These are phyloP conservation scores for Mactra quadrangularis DNA, from an alignment of 1,140 invertebrate genomes.

Conservation along the genomic window DNA sequence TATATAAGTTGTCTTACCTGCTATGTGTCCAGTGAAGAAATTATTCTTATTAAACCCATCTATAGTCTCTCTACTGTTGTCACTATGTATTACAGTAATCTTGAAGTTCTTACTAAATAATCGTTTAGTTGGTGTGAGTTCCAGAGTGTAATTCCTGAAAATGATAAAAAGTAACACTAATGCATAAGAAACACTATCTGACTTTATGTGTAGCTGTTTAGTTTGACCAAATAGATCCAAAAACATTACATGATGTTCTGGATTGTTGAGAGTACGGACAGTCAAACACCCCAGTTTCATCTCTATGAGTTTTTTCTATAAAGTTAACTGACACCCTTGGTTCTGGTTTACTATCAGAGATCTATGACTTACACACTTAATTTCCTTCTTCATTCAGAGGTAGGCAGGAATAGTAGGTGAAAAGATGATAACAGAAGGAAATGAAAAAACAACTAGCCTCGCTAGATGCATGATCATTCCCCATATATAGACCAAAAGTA, in stretches of 20 bases:
- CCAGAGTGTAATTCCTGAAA: constrained; percentile 30
- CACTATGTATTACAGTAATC: constrained; percentile 26
- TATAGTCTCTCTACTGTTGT: background rate
- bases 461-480: background rate
- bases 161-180: too few relatives aligned
- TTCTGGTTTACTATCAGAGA: background rate
- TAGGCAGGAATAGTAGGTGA: background rate
- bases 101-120: constrained; percentile 17
- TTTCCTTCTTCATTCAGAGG: background rate
- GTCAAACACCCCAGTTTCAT: too few relatives aligned
- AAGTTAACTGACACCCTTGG: too few relatives aligned
- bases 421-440: background rate
- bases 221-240: too few relatives aligned
- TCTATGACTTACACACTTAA: background rate
- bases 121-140: constrained; percentile 5
- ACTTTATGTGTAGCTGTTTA: too few relatives aligned
- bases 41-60: constrained; percentile 11
- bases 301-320: too few relatives aligned
- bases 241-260: too few relatives aligned
- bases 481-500: background rate
- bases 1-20: too few relatives aligned
- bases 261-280: too few relatives aligned
- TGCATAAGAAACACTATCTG: too few relatives aligned
- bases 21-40: constrained; percentile 30
- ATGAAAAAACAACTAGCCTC: background rate